A percentile compares a stretch with the other conserved stretches of the same genome.
These are phyloP conservation scores for Protobothrops flavoviridis DNA, from an alignment of 2,113 vertebrate genomes.

Conservation along the genomic window DNA sequence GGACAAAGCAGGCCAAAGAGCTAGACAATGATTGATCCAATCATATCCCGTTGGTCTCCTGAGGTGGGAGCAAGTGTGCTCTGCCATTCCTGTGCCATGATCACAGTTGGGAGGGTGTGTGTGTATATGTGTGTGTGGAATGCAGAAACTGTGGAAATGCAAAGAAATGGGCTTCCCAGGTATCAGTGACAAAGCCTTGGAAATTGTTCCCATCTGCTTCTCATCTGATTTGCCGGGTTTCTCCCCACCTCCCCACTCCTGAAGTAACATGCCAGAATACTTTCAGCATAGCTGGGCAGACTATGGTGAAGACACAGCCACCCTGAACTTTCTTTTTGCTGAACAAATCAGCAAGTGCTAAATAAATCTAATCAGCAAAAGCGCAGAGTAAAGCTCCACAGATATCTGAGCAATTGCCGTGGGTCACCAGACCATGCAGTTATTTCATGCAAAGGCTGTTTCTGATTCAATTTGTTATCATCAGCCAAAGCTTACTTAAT, in stretches of 20 bases:
- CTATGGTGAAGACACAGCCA: neutral
- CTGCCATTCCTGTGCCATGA: neutral
- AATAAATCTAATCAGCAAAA: neutral
- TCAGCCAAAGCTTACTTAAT: neutral
- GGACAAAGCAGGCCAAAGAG: neutral
- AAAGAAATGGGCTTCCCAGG: neutral
- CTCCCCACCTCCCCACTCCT: neutral
- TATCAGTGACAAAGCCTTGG: neutral
- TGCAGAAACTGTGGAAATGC: neutral
- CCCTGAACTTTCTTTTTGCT: neutral
- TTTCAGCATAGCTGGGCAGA: neutral
- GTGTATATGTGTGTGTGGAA: too few species aligned
- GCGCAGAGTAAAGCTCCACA: conserved; percentile 7
- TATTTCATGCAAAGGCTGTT: neutral
- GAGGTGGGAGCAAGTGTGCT: neutral
- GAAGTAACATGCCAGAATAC: neutral
- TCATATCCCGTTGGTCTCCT: neutral
- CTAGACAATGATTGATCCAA: neutral
- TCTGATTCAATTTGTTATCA: conserved; percentile 10
- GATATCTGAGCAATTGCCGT: neutral
- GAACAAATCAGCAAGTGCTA: neutral
- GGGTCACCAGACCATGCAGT: neutral
- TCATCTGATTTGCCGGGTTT: neutral
- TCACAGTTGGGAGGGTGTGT: too few species aligned
- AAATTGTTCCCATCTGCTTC: neutral